A percentile compares a stretch with the other conserved stretches of the same genome.
These are phyloP conservation scores for Channallabes apus DNA, from an alignment of 2,797 vertebrate species.

Conservation along the genomic window DNA sequence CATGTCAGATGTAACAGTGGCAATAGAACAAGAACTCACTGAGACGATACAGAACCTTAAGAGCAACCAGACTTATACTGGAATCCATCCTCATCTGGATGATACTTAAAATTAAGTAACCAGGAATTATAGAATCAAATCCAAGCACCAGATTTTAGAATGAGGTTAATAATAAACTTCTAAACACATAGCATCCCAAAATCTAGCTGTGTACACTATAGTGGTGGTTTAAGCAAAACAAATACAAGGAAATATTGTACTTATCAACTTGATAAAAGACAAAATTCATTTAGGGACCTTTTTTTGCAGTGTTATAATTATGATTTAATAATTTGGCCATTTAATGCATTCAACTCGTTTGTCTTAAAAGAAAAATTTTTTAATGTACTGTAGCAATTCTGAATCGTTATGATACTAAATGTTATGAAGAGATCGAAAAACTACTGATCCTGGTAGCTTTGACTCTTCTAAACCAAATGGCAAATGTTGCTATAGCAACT, in stretches of 20 bases:
- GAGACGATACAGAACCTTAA: background rate
- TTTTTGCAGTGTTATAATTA: background rate
- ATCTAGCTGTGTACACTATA: background rate
- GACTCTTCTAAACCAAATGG: slow-evolving; percentile 47
- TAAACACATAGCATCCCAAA: background rate
- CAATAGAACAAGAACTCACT: background rate
- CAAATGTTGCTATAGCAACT: slow-evolving; percentile 70
- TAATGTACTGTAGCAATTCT: background rate
- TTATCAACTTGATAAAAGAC: background rate
- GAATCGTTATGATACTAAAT: slow-evolving; percentile 30
- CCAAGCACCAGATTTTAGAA: background rate
- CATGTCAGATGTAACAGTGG: background rate
- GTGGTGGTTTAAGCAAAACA: background rate
- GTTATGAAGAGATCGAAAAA: slow-evolving; percentile 39
- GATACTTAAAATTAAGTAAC: background rate
- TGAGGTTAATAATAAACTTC: background rate
- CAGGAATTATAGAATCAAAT: background rate
- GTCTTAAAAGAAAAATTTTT: background rate
- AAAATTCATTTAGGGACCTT: background rate
- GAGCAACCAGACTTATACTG: background rate
- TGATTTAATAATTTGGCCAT: background rate
- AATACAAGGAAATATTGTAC: background rate
- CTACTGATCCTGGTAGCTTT: slow-evolving; percentile 42
- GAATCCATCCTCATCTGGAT: background rate
- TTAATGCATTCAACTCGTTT: background rate